Evolutionary conservation across 1,140 invertebrate genomes (phyloP), one percentile per base, ranked within the genome.

Genomic region (Campoletis sonorensis): DNA sequence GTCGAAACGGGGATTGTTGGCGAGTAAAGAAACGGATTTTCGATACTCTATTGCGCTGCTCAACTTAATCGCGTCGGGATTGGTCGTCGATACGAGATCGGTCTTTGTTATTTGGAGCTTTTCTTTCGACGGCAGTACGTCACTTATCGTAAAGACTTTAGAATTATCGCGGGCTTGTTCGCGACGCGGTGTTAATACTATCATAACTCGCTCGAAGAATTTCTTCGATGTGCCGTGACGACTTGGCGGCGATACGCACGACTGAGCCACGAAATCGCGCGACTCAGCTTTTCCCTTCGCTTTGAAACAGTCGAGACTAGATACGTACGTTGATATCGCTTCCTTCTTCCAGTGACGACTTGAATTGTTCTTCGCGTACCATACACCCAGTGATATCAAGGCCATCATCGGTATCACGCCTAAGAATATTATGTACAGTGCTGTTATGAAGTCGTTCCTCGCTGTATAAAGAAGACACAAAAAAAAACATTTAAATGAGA

Each of bases 341-440:
- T 94, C 93, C 86, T 95, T 96, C 89, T 94, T 94, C 93, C 94
- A 95, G 86, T 94, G 94, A 51, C 92, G 91, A 26, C 94, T 92
- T 11, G 94, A 89, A 86, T 95, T 95, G 86, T 95, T 94, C 13
- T 94, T 93, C 64, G 94, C 93, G 86, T 96, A 96, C 93, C 97
- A 98, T 15, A 95, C 88, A 4, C 96, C 90, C 83, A 97, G 94
- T 3, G 93, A 92, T 0, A 95, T 78, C 2, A 97, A 86, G 0
- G 95, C 93, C 16, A 95, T 82, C 70, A 94, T 89, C 10, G 97
- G 97, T 49, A 98, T 88, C 70, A 98, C 95, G 8, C 96, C 94
- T 82, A 98, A 93, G 93, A 98, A 97, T 78, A 98, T 94, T 70
- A 98, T 93, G 87, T 95, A 96, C 91, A 98, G 92, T 49, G 94